Conservation (phyloP, 2,888 invertebrate genomes). For the Timema cristinae region DNA sequence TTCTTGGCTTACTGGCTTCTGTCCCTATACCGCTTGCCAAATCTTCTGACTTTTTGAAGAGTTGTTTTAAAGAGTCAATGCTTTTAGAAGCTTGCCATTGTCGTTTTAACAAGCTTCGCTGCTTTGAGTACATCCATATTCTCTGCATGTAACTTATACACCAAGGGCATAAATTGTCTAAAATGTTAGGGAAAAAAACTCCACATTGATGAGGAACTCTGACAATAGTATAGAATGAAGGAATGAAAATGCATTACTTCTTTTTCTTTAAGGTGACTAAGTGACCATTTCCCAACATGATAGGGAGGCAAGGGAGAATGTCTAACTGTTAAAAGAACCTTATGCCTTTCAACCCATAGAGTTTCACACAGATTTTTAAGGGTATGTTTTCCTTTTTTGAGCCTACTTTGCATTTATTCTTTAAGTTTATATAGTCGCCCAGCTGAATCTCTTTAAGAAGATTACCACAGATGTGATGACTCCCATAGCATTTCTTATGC, state of each 20-base stretch:
- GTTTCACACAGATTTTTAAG: conserved; percentile 6
- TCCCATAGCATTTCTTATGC: background rate
- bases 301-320: background rate
- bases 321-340: background rate
- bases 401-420: background rate
- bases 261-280: background rate
- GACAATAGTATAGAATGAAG: background rate
- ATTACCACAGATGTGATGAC: background rate
- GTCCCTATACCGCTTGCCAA: background rate
- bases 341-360: conserved; percentile 2
- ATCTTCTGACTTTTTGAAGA: conserved; percentile 9
- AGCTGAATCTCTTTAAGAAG: conserved; percentile 1
- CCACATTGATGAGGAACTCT: background rate
- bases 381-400: background rate
- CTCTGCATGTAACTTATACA: background rate
- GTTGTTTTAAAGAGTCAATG: background rate
- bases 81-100: background rate
- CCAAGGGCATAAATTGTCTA: background rate
- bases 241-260: no score
- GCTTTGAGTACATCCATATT: conserved; percentile 3
- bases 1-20: conserved; percentile 8
- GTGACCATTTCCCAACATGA: background rate
- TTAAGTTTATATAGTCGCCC: background rate
- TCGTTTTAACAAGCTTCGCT: background rate
- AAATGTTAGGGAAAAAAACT: background rate